Percentiles rank a stretch among this genome's conserved stretches.
Evolutionary conservation across 2,888 invertebrate genomes (phyloP).

Genomic region (Lydus trimaculatus): DNA sequence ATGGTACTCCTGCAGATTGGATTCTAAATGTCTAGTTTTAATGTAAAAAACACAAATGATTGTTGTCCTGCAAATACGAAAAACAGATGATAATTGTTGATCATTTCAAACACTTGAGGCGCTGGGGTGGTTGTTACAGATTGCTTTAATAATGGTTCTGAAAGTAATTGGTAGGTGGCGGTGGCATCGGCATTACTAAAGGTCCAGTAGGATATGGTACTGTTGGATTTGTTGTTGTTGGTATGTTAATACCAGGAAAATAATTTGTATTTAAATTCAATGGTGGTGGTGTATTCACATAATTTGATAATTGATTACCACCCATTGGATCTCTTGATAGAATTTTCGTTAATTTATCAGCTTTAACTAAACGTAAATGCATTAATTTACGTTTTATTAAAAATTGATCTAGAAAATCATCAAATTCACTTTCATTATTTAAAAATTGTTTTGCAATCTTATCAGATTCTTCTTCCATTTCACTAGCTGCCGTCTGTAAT

Average conservation of each 20-base stretch:
- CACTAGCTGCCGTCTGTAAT: slow-evolving; percentile 89
- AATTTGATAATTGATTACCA: slow-evolving; percentile 45
- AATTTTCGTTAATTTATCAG: slow-evolving; percentile 89
- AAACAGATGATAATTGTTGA: too few relatives aligned
- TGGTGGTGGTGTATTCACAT: slow-evolving; percentile 56
- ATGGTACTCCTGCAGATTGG: too few relatives aligned
- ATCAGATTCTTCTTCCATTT: slow-evolving; percentile 94
- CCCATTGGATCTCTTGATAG: slow-evolving; percentile 58
- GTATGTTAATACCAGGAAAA: slow-evolving; percentile 58
- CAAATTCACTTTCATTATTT: slow-evolving; percentile 74
- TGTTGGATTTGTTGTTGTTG: slow-evolving; percentile 50
- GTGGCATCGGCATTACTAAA: slow-evolving; percentile 80
- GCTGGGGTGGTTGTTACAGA: too few relatives aligned
- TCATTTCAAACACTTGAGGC: too few relatives aligned
- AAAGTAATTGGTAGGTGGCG: slow-evolving; percentile 48
- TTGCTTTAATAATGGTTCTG: slow-evolving; percentile 51
- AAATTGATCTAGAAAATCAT: slow-evolving; percentile 87
- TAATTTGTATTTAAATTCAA: slow-evolving; percentile 58
- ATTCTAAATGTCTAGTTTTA: too few relatives aligned
- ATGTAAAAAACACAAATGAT: too few relatives aligned
- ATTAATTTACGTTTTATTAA: slow-evolving; percentile 76
- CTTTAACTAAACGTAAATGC: slow-evolving; percentile 87
- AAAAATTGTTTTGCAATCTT: slow-evolving; percentile 81
- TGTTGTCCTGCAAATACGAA: too few relatives aligned
- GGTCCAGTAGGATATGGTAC: slow-evolving; percentile 77